Conservation (phyloP, 1,140 invertebrate genomes). For the Aleiodes sp. region DNA sequence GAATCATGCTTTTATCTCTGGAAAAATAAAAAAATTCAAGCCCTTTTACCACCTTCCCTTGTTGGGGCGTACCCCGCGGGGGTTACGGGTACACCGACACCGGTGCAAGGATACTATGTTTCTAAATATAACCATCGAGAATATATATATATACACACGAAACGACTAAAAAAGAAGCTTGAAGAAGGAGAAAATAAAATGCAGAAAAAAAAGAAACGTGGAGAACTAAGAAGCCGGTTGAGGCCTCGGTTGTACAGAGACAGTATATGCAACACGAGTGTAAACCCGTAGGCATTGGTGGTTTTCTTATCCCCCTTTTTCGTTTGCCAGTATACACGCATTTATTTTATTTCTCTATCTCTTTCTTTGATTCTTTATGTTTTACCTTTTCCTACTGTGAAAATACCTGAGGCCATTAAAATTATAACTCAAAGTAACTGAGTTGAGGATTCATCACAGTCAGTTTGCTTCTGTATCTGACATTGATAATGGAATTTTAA, state of each 20-base stretch:
- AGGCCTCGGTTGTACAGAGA: conserved; percentile 18
- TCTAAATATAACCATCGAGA: conserved; percentile 39
- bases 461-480: conserved; percentile 11
- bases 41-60: conserved; percentile 13
- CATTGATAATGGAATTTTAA: conserved; percentile 5
- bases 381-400: neutral
- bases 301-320: conserved; percentile 18
- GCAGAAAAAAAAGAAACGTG: neutral
- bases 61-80: neutral
- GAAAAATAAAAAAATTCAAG: too few relatives aligned
- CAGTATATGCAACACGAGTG: neutral
- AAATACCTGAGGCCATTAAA: conserved; percentile 20
- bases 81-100: conserved; percentile 27
- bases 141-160: conserved; percentile 12
- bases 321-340: conserved; percentile 24
- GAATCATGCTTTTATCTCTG: neutral
- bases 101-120: conserved; percentile 32
- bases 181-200: neutral
- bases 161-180: neutral
- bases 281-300: conserved; percentile 16
- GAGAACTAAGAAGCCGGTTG: conserved; percentile 37
- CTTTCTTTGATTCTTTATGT: too few relatives aligned
- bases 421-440: conserved; percentile 20
- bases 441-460: neutral
- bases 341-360: conserved; percentile 27